A percentile compares a stretch with the other conserved stretches of the same genome.
These are phyloP conservation scores for Pogonocherus hispidulus DNA, from an alignment of 2,888 invertebrate species.

Conservation along the genomic window DNA sequence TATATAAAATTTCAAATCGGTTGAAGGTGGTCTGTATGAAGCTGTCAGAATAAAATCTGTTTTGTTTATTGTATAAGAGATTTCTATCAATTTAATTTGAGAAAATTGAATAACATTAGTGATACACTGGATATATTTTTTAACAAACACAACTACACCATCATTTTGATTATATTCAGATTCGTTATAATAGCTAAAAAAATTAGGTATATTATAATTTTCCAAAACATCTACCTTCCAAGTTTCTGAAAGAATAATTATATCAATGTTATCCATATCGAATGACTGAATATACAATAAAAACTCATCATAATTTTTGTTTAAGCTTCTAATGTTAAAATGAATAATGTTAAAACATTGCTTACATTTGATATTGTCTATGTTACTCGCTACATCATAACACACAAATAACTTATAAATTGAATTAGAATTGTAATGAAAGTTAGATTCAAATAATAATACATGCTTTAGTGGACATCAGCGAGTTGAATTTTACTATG, in stretches of 20 bases:
- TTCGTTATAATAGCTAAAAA: constrained; percentile 10
- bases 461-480: no score
- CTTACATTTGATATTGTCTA: background rate
- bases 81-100: constrained; percentile 17
- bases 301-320: constrained; percentile 15
- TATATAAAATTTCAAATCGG: constrained; percentile 15
- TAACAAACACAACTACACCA: constrained; percentile 21
- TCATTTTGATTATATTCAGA: constrained; percentile 25
- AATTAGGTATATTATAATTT: constrained; percentile 16
- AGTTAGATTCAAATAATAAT: no score
- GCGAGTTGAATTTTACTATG: no score
- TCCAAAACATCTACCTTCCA: constrained; percentile 2
- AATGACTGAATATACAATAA: no score
- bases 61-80: constrained; percentile 8
- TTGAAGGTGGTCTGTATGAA: constrained; percentile 23
- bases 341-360: constrained; percentile 13
- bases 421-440: no score
- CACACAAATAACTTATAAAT: background rate
- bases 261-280: no score
- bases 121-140: background rate
- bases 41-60: constrained; percentile 10
- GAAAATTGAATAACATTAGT: constrained; percentile 3
- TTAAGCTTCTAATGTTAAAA: constrained; percentile 16
- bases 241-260: no score
- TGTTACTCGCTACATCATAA: background rate